Evolutionary conservation across 2,888 invertebrate species (phyloP), one percentile per base, ranked within the genome.

Genomic region (Trichopoda pennipes): DNA sequence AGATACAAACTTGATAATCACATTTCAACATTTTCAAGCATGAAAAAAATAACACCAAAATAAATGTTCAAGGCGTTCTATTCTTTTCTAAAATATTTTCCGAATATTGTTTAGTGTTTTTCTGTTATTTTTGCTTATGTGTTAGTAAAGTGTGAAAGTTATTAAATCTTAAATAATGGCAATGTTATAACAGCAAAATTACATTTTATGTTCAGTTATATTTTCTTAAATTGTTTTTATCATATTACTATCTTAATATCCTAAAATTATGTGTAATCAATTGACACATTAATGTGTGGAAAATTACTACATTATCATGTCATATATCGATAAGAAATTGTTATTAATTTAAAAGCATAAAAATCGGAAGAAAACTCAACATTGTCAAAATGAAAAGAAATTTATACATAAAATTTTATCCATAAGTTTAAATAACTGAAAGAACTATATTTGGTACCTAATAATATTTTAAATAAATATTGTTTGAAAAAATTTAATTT

Each of bases 231-330:
- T 9, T 35, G 21, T 51, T 19, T 4, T 16, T 38, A 35, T 53
- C 60, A 35, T 56, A 21, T 74, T 70, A 55, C 64, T 74, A 61
- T 76, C 76, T 32, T 53, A 64, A 58, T 70, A 64, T 64, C 51
- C 53, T 53, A 17, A 81, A 81, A 78, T 81, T 78, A 81, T 74
- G 74, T 81, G 78, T 23, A 81, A 81, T 81, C 81, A 81, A 81
- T 81, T 81, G 81, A 47, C 81, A 78, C 74, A 64, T 81, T 78
- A 81, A 74, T 70, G 28, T 68, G 58, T 70, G 55, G 60, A 81
- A 77, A 81, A 74, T 81, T 81, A 53, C 64, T 60, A 66, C 53
- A 81, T 70, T 70, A 81, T 74, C 69, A 28, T 66, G 81, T 35
- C 63, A 69, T 60, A 61, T 32, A 68, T 74, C 49, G 79, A 73